phyloP scores from a whole-genome alignment of 2,113 vertebrate genomes.

The Lates calcarifer region DNA sequence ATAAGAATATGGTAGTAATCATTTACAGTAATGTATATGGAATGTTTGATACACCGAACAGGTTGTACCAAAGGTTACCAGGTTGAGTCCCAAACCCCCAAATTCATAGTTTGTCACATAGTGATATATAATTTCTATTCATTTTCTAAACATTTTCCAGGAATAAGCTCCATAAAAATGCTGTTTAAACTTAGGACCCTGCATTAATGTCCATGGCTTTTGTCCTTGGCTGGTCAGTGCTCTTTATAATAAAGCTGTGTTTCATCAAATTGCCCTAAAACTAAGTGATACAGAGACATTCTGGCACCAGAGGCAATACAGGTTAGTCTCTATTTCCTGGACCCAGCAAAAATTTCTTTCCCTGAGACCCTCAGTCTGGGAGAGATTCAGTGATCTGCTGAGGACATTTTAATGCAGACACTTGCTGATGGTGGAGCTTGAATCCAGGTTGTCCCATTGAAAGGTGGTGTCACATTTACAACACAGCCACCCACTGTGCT shows the following conservation, averaged over 20 bases:
- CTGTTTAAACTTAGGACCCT: background rate
- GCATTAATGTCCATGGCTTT: background rate
- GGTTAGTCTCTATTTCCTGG: background rate
- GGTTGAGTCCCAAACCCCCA: background rate
- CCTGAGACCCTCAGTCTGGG: background rate
- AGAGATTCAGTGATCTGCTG: background rate
- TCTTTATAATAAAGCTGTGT: too few species aligned
- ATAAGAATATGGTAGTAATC: background rate
- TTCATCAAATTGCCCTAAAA: background rate
- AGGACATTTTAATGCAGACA: background rate
- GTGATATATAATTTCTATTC: background rate
- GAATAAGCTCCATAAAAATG: background rate
- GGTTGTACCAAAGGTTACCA: background rate
- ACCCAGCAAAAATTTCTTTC: too few species aligned
- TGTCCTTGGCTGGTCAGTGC: background rate
- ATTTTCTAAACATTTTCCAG: background rate
- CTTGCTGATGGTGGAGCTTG: background rate
- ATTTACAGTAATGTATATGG: background rate
- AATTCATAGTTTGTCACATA: background rate
- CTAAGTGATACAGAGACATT: background rate
- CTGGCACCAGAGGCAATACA: background rate
- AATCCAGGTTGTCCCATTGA: background rate
- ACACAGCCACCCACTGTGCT: background rate
- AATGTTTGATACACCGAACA: background rate
- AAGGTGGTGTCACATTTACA: background rate